Base-by-base conservation (phyloP, 2,797 vertebrate genomes). In the Ataeniobius toweri region DNA sequence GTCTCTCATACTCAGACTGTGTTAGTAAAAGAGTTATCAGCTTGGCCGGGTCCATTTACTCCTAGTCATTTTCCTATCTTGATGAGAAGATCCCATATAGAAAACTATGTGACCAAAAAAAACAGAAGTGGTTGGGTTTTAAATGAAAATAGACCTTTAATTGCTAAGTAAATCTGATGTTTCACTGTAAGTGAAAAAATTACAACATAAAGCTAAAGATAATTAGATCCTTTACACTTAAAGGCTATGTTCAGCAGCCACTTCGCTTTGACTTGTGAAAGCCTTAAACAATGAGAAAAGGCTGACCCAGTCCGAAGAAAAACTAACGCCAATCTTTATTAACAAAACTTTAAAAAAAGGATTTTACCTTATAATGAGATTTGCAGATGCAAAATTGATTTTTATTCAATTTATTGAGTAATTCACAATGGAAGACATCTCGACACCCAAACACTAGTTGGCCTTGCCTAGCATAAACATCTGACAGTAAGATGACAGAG, bases 1-100 rank as follows among this genome's bases (percentile, higher is more conserved):
- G 41, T 16, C 36, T 69, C 59, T 31, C n/a, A 63, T 3, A 70
- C 80, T 84, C 46, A 53, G 46, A 70, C 28, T 72, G 69, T 73
- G 65, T 79, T 13, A 70, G 20, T 55, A 68, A 88, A 84, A 81
- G 22, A 14, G 74, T n/a, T 6, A 9, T 28, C 75, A 28, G 12
- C 51, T 83, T 80, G 22, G 36, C 12, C 71, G 10, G 20, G 39
- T 80, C 16, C 20, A 5, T 39, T 36, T 74, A 53, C 8, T 56
- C 20, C 18, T 48, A 14, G 44, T 58, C 6, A 50, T 65, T 73
- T 73, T 44, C 24, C 71, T 39, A 73, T 78, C 31, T 55, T 56
- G 16, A 75, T 72, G 44, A 73, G 56, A 80, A 5, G 59, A 73
- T 83, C 6, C 68, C n/a, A 80, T 67, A 8, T 2, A 61, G 36